Evolutionary conservation across 2,888 invertebrate species (phyloP).

Genomic region (Tribolium freemani): DNA sequence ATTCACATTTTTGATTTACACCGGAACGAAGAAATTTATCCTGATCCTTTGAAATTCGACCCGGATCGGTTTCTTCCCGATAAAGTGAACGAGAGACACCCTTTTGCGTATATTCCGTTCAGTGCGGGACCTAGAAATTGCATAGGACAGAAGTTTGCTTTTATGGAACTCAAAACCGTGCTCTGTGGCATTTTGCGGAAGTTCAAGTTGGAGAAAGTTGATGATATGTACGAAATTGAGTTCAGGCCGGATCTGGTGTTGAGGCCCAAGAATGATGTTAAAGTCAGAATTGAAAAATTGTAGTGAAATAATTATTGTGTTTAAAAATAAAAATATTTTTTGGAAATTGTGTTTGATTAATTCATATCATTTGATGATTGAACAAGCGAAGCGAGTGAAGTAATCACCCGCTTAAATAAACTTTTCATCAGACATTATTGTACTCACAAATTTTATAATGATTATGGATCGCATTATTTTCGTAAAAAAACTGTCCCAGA

Average conservation of each 20-base stretch:
- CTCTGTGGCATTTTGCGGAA: constrained; percentile 71
- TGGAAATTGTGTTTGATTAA: too few relatives aligned
- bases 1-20: constrained; percentile 75
- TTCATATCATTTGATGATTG: too few relatives aligned
- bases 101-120: constrained; percentile 75
- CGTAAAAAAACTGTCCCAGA: too few relatives aligned
- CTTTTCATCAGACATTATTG: too few relatives aligned
- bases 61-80: constrained; percentile 79
- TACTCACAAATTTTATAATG: too few relatives aligned
- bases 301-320: background rate
- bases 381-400: too few relatives aligned
- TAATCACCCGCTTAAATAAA: too few relatives aligned
- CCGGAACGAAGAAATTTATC: constrained; percentile 74
- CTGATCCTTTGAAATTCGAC: constrained; percentile 75
- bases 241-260: constrained; percentile 70
- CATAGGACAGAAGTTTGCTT: constrained; percentile 78
- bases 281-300: constrained; percentile 58
- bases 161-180: constrained; percentile 74
- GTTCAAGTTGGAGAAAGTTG: constrained; percentile 70
- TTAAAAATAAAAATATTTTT: too few relatives aligned
- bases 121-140: constrained; percentile 78
- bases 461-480: too few relatives aligned
- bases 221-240: constrained; percentile 67
- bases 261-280: constrained; percentile 66
- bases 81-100: constrained; percentile 70